Conservation (phyloP, 2,797 vertebrate species). For the Cirrhinus molitorella region DNA sequence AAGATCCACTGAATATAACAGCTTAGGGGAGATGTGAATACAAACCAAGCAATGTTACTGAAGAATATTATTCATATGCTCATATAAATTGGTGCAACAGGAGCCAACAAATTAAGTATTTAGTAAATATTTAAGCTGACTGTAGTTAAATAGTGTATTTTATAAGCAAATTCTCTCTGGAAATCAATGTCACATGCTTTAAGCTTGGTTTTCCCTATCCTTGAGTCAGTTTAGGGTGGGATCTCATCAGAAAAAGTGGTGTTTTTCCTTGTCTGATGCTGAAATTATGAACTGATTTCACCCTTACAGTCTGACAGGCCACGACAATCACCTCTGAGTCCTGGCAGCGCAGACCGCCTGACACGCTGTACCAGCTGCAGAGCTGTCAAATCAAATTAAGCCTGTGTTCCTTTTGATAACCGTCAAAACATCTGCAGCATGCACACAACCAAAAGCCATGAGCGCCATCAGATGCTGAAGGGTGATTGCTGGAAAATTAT, state of each 20-base stretch:
- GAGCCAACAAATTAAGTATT: conserved; percentile 24
- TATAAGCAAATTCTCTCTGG: background rate
- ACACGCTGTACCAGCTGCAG: conserved; percentile 46
- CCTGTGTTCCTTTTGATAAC: conserved; percentile 31
- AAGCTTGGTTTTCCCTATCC: background rate
- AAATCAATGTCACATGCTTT: conserved; percentile 18
- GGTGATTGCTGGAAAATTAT: background rate
- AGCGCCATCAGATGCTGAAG: conserved; percentile 9
- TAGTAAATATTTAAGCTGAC: conserved; percentile 14
- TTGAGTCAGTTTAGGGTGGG: background rate
- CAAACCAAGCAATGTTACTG: background rate
- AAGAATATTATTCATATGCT: background rate
- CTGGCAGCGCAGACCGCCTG: conserved; percentile 46
- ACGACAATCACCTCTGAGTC: conserved; percentile 42
- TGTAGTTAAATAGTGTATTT: background rate
- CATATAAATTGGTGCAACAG: background rate
- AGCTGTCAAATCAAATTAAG: conserved; percentile 57
- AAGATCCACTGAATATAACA: conserved; percentile 1
- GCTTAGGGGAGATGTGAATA: conserved; percentile 14
- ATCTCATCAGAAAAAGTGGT: background rate
- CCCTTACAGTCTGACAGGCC: conserved; percentile 24
- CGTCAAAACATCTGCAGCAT: conserved; percentile 25
- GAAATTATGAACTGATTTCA: conserved; percentile 13
- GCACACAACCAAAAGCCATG: conserved; percentile 16
- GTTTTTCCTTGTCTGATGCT: background rate